Conservation (phyloP, 2,797 vertebrate species). For the Agapornis canus region DNA sequence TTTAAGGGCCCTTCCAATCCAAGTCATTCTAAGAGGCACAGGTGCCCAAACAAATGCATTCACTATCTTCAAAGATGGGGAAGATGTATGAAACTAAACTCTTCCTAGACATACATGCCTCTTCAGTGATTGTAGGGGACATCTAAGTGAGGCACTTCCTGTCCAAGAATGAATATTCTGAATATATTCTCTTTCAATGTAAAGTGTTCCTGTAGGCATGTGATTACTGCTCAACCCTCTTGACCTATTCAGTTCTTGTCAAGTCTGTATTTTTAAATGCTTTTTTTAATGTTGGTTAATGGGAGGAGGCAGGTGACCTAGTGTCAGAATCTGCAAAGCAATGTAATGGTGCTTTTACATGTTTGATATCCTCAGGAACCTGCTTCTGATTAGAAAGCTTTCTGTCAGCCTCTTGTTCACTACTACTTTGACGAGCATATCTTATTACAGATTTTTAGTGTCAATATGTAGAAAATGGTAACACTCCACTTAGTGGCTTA, state of each 20-base stretch:
- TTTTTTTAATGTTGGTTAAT: background rate
- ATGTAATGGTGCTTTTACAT: background rate
- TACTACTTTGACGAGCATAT: accelerated
- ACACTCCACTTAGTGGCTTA: background rate
- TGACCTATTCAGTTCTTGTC: background rate
- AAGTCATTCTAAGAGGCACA: background rate
- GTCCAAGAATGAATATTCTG: background rate
- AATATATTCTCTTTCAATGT: background rate
- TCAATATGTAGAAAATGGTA: background rate
- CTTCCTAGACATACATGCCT: background rate
- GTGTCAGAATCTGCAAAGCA: background rate
- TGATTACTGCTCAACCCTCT: background rate
- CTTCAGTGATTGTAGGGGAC: background rate
- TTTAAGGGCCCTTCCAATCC: background rate
- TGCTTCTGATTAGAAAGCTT: background rate
- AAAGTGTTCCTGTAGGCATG: background rate
- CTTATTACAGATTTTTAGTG: background rate
- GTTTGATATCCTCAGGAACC: background rate
- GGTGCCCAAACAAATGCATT: background rate
- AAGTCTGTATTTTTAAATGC: background rate
- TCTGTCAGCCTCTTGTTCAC: background rate
- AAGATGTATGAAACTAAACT: background rate
- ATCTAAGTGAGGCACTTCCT: background rate
- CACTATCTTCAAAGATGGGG: background rate
- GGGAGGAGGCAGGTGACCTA: background rate